Base-by-base conservation (phyloP, 1,140 invertebrate genomes). In the Octopus sinensis region DNA sequence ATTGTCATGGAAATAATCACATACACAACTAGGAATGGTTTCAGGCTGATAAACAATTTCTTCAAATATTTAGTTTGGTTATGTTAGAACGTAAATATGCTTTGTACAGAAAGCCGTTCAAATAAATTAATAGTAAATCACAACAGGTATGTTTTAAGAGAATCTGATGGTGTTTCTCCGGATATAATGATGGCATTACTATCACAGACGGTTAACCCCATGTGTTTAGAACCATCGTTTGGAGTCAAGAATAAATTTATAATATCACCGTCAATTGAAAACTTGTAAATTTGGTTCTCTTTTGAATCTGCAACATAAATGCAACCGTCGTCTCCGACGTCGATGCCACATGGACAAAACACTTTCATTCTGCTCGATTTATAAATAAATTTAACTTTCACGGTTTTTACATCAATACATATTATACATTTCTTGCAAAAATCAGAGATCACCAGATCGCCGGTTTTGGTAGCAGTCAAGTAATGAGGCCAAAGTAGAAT, bases 401-500 rank as follows among this genome's bases (percentile, higher is more conserved):
- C 68, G 9, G 7, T 73, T 13, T 73, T 73, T 6, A 73, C 13
- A 73, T 73, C 68, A 23, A 73, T 13, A 13, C 68, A 73, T 13
- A 73, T 73, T 13, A 73, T 0, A 73, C 68, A 73, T 13, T 73
- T 73, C 13, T 13, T 7, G 13, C 68, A 73, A 23, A n/a, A 73
- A 13, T 73, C 68, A 13, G 68, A 73, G 13, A 73, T 73, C 7
- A 73, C 5, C 68, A 73, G 6, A 6, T 73, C 68, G 13, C 68
- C 68, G 68, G 68, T n/a, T 23, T 73, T 73, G 17, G 68, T 73
- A 13, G 68, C 30, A 23, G 68, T 17, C 68, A 73, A 23, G 30
- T 73, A 73, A 73, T 73, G 68, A n/a, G 68, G 68, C 68, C 68
- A 73, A 0, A 73, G 68, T 9, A 73, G 68, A 73, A 73, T 13